These are phyloP conservation scores for Nemotelus nigrinus DNA, from an alignment of 2,888 invertebrate genomes.

Conservation along the genomic window DNA sequence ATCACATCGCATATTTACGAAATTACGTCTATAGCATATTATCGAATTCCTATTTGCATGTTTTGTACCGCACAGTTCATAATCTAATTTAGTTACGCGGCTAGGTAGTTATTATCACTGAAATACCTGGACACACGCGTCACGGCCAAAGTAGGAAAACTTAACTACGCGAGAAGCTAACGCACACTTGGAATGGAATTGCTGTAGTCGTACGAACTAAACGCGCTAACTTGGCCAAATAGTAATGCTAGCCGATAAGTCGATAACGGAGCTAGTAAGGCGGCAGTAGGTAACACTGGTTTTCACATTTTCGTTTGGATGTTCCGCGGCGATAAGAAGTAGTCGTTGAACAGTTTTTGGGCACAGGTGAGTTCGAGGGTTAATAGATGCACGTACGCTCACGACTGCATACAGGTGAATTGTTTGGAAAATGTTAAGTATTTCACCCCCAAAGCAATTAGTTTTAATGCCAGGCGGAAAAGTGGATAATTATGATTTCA, in stretches of 20 bases:
- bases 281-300: not conserved
- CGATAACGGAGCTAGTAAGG: constrained; percentile 2
- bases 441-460: not conserved
- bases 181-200: not conserved
- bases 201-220: not conserved
- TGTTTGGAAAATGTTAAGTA: not conserved
- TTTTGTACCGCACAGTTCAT: not conserved
- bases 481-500: too few species aligned
- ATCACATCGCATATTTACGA: too few species aligned
- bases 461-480: not conserved
- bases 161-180: not conserved
- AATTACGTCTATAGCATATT: too few species aligned
- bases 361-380: not conserved
- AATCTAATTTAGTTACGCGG: not conserved
- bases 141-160: not conserved
- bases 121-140: constrained; percentile 30
- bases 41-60: not conserved
- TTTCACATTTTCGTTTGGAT: not conserved
- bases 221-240: not conserved
- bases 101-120: not conserved
- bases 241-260: constrained; percentile 23
- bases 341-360: not conserved
- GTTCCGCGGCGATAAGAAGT: not conserved
- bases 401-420: not conserved
- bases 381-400: not conserved